Evolutionary conservation across 1,140 invertebrate species (phyloP), one percentile per base, ranked within the genome.

Genomic region (Ylistrum balloti): DNA sequence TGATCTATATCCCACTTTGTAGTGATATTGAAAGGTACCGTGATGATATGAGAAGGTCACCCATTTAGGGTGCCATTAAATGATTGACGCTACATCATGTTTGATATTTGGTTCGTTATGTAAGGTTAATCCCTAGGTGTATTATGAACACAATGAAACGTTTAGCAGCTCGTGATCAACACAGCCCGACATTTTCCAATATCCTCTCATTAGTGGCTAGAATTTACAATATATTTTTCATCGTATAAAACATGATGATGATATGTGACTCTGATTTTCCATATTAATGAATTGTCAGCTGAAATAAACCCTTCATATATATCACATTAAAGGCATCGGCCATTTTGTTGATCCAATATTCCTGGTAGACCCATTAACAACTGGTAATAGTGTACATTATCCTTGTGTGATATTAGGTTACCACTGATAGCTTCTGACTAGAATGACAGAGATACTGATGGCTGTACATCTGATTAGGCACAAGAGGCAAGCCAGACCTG

Each of bases 331-430:
- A 28, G 22, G n/a, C n/a, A 74, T 74, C 22, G 11, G 22, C 56
- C 5, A 74, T 74, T 74, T 74, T 74, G 56, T 74, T 45, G n/a
- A 74, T 74, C n/a, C 56, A 74, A 74, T 74, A 74, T 74, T 74
- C 56, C 56, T 74, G 56, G 17, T 74, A 74, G 56, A 28, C 22
- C 56, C 22, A 74, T 74, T 74, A 74, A n/a, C 56, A 28, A 17
- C 22, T 74, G 56, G 56, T 74, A 74, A 74, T n/a, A 74, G 56
- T n/a, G 22, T 28, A 28, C 13, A 38, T n/a, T 28, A 74, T 9
- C n/a, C 22, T 74, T 0, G 13, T 74, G 0, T 74, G 28, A 74
- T 74, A 74, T 74, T 28, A 74, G 56, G 22, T 74, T n/a, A n/a
- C 28, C 28, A n/a, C 9, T 74, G 5, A 74, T 11, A n/a, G 56